phyloP scores from a whole-genome alignment of 2,888 invertebrate species.

The Halictus quadricinctus region DNA sequence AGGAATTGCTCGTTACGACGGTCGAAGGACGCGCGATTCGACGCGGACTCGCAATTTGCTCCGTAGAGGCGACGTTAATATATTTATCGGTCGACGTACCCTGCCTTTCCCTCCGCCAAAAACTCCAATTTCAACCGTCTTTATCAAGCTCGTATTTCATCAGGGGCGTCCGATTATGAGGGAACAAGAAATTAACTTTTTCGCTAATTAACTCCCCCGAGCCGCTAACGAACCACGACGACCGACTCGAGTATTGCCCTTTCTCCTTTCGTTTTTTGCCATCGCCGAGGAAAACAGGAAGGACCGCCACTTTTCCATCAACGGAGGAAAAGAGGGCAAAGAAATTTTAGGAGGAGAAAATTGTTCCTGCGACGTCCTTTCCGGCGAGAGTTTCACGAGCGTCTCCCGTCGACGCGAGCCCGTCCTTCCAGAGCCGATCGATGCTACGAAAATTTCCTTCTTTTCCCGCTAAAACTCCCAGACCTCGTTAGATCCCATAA shows the following conservation, averaged over 20 bases:
- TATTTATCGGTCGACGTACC: constrained; percentile 74
- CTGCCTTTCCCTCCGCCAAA: constrained; percentile 66
- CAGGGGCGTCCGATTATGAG: constrained; percentile 79
- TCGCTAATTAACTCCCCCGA: constrained; percentile 81
- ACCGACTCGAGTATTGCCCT: constrained; percentile 66
- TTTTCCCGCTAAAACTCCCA: neutral
- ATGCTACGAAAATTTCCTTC: neutral
- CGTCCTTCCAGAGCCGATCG: neutral
- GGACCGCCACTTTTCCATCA: neutral
- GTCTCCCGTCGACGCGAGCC: neutral
- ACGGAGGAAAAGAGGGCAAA: neutral
- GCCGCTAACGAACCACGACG: constrained; percentile 79
- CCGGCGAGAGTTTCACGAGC: neutral
- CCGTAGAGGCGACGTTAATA: constrained; percentile 77
- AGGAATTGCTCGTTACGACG: neutral
- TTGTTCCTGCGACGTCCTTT: neutral
- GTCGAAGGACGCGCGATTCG: neutral
- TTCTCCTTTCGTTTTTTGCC: constrained; percentile 56
- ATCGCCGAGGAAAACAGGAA: constrained; percentile 12
- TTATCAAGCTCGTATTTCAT: constrained; percentile 82
- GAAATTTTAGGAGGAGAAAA: neutral
- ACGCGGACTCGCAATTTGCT: constrained; percentile 55
- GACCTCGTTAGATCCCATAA: neutral
- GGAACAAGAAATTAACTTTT: constrained; percentile 81
- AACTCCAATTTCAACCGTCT: constrained; percentile 77